Percentiles rank a stretch among this genome's conserved stretches.
These are phyloP conservation scores for Notothenia rossii DNA, from an alignment of 2,113 vertebrate genomes.

Conservation along the genomic window DNA sequence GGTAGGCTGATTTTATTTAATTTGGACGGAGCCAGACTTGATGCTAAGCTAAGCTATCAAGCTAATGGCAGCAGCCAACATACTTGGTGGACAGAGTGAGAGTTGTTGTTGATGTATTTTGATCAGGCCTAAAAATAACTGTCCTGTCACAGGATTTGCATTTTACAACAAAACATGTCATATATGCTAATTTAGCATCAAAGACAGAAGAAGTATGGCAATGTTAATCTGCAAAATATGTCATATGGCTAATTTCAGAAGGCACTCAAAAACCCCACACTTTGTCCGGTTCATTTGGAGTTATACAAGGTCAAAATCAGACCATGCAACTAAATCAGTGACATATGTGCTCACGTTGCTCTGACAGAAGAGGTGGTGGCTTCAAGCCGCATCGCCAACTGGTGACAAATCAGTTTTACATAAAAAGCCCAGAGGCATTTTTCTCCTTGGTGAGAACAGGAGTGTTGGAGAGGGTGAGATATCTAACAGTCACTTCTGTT, in stretches of 20 bases:
- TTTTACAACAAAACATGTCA: too few relatives aligned
- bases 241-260: neutral
- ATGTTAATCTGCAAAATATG: neutral
- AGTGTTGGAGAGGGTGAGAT: constrained; percentile 50
- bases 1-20: neutral
- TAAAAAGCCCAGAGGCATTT: constrained; percentile 48
- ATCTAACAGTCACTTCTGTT: constrained; percentile 60
- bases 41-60: too few relatives aligned
- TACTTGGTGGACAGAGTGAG: neutral
- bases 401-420: constrained; percentile 65
- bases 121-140: neutral
- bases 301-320: constrained; percentile 7
- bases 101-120: neutral
- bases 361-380: constrained; percentile 22
- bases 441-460: constrained; percentile 53
- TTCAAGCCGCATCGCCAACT: constrained; percentile 32
- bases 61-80: too few relatives aligned
- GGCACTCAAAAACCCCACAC: neutral
- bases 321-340: constrained; percentile 26
- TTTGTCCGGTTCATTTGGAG: neutral
- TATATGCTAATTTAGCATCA: neutral
- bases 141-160: neutral
- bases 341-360: constrained; percentile 28
- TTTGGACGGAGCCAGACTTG: neutral
- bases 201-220: neutral